A percentile compares a stretch with the other conserved stretches of the same genome.
Evolutionary conservation across 2,888 invertebrate genomes (phyloP).

Genomic region (Ennomos fuscantarius): DNA sequence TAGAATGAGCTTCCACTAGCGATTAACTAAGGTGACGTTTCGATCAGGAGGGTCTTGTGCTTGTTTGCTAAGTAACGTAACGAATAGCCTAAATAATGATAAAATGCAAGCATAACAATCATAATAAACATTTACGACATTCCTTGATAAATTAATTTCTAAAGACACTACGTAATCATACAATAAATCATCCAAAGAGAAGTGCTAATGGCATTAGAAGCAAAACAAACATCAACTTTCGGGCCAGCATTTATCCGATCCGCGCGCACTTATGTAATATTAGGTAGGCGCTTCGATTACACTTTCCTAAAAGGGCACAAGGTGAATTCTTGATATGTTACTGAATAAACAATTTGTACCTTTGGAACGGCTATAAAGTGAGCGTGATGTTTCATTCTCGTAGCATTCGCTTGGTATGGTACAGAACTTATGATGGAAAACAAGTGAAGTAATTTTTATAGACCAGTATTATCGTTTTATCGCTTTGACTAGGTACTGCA

Average conservation of each 20-base stretch:
- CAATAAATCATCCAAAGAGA: slow-evolving; percentile 24
- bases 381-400: slow-evolving; percentile 25
- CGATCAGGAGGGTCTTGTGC: too few species aligned
- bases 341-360: slow-evolving; percentile 46
- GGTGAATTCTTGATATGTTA: slow-evolving; percentile 48
- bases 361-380: slow-evolving; percentile 24
- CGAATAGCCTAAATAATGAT: too few species aligned
- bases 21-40: too few species aligned
- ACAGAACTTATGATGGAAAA: neutral
- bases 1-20: too few species aligned
- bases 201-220: slow-evolving; percentile 17
- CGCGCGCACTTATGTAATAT: slow-evolving; percentile 26
- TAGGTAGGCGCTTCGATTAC: slow-evolving; percentile 28
- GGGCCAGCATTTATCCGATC: slow-evolving; percentile 15
- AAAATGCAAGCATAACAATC: too few species aligned
- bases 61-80: too few species aligned
- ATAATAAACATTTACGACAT: too few species aligned
- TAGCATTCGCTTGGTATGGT: slow-evolving; percentile 5
- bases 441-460: too few species aligned
- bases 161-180: slow-evolving; percentile 7
- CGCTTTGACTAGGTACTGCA: too few species aligned
- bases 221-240: slow-evolving; percentile 21
- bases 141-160: neutral
- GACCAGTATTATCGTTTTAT: too few species aligned
- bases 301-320: slow-evolving; percentile 38